Conservation (phyloP, 2,888 invertebrate species). For the Mycalesis mineus region DNA sequence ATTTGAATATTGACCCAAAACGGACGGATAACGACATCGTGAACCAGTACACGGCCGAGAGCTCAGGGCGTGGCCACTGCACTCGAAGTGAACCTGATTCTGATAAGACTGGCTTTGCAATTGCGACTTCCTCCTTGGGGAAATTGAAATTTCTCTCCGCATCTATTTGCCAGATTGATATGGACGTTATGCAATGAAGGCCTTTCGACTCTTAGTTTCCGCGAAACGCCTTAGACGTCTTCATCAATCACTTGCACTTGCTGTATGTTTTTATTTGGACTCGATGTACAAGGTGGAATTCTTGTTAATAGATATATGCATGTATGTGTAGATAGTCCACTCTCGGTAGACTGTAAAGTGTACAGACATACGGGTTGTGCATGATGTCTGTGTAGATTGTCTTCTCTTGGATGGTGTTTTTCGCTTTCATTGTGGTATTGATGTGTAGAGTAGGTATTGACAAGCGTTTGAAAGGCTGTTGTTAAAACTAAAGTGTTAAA, state of each 20-base stretch:
- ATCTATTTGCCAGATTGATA: neutral
- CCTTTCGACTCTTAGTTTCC: conserved; percentile 1
- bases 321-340: no score
- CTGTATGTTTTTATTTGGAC: no score
- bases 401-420: no score
- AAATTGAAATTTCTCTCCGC: neutral
- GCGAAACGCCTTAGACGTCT: neutral
- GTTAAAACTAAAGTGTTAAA: no score
- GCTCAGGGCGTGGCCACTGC: conserved; percentile 57
- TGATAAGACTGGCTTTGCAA: conserved; percentile 3
- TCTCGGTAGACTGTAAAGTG: no score
- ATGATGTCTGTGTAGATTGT: no score
- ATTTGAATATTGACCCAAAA: conserved; percentile 76
- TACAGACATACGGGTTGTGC: no score
- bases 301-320: no score
- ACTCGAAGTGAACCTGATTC: conserved; percentile 30
- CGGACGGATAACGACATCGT: conserved; percentile 61
- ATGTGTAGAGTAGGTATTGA: no score
- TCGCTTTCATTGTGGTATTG: no score
- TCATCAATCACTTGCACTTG: neutral
- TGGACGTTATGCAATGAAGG: neutral
- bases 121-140: conserved; percentile 3
- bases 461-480: no score
- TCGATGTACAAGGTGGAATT: no score
- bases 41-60: conserved; percentile 37